Evolutionary conservation across 2,888 invertebrate species (phyloP).

Genomic region (Latheticus oryzae): DNA sequence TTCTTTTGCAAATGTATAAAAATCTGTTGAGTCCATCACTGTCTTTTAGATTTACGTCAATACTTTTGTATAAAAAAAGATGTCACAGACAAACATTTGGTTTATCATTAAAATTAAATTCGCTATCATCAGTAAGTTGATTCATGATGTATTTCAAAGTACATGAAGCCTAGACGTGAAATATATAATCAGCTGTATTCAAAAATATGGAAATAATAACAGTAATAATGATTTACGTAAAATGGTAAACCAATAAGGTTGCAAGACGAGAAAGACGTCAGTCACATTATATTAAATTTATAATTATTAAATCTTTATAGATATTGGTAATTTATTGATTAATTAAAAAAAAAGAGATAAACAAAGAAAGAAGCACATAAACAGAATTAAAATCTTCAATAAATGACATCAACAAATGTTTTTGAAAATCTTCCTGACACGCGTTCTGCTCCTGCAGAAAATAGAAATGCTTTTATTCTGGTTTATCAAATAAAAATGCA

Average conservation of each 20-base stretch:
- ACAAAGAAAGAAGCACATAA: constrained; percentile 17
- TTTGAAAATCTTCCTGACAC: constrained; percentile 19
- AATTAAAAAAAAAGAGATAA: constrained; percentile 7
- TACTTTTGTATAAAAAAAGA: no score
- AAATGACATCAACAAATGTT: constrained; percentile 10
- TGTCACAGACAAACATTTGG: not conserved
- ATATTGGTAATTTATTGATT: constrained; percentile 12
- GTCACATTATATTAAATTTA: not conserved
- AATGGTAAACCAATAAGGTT: not conserved
- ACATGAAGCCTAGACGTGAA: not conserved
- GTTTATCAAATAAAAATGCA: no score
- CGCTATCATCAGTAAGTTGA: no score
- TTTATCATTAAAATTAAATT: constrained; percentile 1
- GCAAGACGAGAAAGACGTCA: constrained; percentile 9
- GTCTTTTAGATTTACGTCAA: no score
- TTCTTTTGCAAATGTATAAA: no score
- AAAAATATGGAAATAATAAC: constrained; percentile 1
- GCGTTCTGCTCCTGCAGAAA: constrained; percentile 25
- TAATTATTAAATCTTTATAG: constrained; percentile 1
- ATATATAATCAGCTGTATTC: not conserved
- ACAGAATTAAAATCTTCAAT: constrained; percentile 1
- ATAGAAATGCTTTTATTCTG: no score
- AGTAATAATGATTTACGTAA: constrained; percentile 7
- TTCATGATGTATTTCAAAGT: constrained; percentile 1
- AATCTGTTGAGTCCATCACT: no score